Evolutionary conservation across 2,113 vertebrate species (phyloP).

Genomic region (Girardinichthys multiradiatus): DNA sequence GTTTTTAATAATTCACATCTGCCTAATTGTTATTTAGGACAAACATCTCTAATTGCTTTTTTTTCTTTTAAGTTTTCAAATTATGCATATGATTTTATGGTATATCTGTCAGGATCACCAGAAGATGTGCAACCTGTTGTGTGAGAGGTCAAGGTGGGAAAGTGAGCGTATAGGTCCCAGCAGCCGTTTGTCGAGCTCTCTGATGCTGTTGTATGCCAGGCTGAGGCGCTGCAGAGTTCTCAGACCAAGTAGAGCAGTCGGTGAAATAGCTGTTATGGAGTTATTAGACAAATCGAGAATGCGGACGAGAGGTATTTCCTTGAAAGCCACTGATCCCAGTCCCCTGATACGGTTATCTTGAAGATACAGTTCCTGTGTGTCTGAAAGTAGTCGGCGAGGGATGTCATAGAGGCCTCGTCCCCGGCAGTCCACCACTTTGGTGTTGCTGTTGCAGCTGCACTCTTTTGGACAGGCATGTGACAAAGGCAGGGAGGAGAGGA

Average conservation of each 20-base stretch:
- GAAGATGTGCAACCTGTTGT: slow-evolving; percentile 79
- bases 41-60: too few relatives aligned
- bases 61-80: neutral
- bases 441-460: slow-evolving; percentile 85
- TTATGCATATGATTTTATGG: neutral
- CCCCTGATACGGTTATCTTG: slow-evolving; percentile 91
- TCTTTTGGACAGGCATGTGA: slow-evolving; percentile 84
- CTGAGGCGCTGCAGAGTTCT: slow-evolving; percentile 85
- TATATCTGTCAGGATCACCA: neutral
- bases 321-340: slow-evolving; percentile 86
- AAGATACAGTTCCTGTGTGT: slow-evolving; percentile 87
- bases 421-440: slow-evolving; percentile 89
- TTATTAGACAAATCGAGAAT: slow-evolving; percentile 93
- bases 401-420: slow-evolving; percentile 87
- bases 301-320: slow-evolving; percentile 82
- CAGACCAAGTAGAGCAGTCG: slow-evolving; percentile 86
- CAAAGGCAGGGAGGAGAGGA: slow-evolving; percentile 58
- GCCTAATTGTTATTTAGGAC: neutral
- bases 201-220: slow-evolving; percentile 88
- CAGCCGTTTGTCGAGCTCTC: slow-evolving; percentile 87
- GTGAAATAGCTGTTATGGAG: slow-evolving; percentile 86
- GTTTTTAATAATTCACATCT: too few relatives aligned
- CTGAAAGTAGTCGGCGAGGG: slow-evolving; percentile 83
- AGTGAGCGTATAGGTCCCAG: slow-evolving; percentile 86
- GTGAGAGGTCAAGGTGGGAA: slow-evolving; percentile 90